Conservation (phyloP, 1,140 invertebrate species). For the Neodiprion lecontei region DNA sequence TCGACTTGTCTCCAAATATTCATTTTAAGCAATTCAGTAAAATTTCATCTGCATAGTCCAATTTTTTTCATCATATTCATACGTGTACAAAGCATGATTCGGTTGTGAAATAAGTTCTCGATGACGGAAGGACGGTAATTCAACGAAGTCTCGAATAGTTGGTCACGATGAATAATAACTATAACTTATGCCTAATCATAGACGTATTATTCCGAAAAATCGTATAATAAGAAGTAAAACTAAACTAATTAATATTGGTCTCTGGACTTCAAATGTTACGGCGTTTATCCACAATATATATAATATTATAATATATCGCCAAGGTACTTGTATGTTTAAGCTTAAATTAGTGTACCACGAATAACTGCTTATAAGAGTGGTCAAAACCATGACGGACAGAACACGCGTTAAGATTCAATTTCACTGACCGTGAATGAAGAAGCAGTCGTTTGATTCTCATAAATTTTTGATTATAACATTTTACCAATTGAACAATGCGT, state of each 20-base stretch:
- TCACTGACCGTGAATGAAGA: no score
- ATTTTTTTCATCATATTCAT: no score
- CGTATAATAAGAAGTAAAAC: not conserved
- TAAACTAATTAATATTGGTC: not conserved
- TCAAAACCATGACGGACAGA: no score
- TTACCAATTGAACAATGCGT: no score
- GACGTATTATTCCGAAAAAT: not conserved
- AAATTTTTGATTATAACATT: no score
- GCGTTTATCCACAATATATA: not conserved
- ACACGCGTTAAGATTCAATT: no score
- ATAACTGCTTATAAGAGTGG: not conserved
- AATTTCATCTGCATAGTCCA: no score
- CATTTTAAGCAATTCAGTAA: no score
- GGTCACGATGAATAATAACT: not conserved
- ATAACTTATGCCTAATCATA: constrained; percentile 3
- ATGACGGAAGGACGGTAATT: no score
- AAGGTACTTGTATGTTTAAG: not conserved
- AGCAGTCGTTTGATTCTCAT: no score
- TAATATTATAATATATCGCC: not conserved
- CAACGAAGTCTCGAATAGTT: not conserved
- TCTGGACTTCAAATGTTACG: not conserved
- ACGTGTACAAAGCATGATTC: no score
- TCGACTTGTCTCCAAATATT: not conserved
- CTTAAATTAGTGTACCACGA: not conserved
- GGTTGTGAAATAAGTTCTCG: no score